Evolutionary conservation across 2,888 invertebrate species (phyloP).

Genomic region (Trypoxylon attenuatum): DNA sequence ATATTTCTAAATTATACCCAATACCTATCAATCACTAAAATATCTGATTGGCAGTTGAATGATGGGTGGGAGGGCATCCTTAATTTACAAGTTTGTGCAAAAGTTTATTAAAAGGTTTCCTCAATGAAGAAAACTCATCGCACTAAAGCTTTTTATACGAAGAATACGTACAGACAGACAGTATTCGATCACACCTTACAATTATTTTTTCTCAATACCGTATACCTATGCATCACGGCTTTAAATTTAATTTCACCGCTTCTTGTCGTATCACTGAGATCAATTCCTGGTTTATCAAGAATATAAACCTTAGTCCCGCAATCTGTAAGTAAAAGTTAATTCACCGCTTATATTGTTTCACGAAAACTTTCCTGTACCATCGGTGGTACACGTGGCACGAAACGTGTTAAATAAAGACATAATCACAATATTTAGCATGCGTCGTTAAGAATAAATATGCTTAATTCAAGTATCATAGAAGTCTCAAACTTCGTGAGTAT

Average conservation of each 20-base stretch:
- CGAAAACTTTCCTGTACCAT: background rate
- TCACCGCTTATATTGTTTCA: background rate
- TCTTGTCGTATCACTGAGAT: conserved; percentile 93
- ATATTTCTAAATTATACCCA: too few relatives aligned
- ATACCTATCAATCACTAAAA: too few relatives aligned
- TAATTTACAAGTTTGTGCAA: background rate
- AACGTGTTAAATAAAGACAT: too few relatives aligned
- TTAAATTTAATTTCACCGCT: conserved; percentile 85
- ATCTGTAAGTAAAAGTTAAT: conserved; percentile 77
- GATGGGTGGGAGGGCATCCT: too few relatives aligned
- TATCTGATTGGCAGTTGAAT: too few relatives aligned
- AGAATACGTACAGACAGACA: background rate
- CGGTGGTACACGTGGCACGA: too few relatives aligned
- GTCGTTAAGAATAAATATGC: too few relatives aligned
- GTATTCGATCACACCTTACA: too few relatives aligned
- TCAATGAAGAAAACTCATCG: background rate
- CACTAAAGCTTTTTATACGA: background rate
- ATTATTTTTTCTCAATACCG: background rate
- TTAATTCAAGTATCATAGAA: background rate
- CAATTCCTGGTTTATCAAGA: conserved; percentile 93
- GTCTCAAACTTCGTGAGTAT: conserved; percentile 19
- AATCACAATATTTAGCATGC: too few relatives aligned
- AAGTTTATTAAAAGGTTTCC: background rate
- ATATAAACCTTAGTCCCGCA: conserved; percentile 92
- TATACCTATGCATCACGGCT: conserved; percentile 62